Percentiles rank a stretch among this genome's conserved stretches.
Evolutionary conservation across 2,113 vertebrate species (phyloP).

Genomic region (Mellivora capensis): DNA sequence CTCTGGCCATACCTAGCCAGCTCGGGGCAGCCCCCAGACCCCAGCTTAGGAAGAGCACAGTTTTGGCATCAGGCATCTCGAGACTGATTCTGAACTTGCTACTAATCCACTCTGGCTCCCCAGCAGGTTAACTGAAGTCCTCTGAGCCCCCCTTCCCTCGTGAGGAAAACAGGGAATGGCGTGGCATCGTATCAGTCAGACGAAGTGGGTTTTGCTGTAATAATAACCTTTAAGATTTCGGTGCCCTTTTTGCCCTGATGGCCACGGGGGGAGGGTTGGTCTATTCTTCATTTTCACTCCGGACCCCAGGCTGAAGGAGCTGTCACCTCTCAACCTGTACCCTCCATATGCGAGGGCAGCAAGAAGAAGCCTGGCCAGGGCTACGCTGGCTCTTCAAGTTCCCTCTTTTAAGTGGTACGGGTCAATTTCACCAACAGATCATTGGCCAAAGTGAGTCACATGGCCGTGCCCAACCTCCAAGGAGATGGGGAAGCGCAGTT

Average conservation of each 20-base stretch:
- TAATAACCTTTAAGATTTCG: not conserved
- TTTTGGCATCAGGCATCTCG: not conserved
- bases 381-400: not conserved
- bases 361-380: not conserved
- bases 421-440: not conserved
- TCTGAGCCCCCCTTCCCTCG: not conserved
- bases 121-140: not conserved
- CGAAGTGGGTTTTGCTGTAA: not conserved
- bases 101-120: not conserved
- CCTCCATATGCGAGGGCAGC: not conserved
- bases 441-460: not conserved
- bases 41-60: not conserved
- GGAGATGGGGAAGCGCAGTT: not conserved
- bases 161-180: not conserved
- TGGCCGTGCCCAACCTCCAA: not conserved
- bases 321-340: not conserved
- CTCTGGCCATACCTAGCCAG: no score
- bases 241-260: not conserved
- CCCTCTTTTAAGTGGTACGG: not conserved
- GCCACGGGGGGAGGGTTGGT: fast-evolving
- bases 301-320: not conserved
- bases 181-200: not conserved
- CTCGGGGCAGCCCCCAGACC: no score
- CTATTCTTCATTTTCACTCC: not conserved
- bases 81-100: not conserved